Conservation (phyloP, 2,113 vertebrate species). For the Serilophus lunatus region DNA sequence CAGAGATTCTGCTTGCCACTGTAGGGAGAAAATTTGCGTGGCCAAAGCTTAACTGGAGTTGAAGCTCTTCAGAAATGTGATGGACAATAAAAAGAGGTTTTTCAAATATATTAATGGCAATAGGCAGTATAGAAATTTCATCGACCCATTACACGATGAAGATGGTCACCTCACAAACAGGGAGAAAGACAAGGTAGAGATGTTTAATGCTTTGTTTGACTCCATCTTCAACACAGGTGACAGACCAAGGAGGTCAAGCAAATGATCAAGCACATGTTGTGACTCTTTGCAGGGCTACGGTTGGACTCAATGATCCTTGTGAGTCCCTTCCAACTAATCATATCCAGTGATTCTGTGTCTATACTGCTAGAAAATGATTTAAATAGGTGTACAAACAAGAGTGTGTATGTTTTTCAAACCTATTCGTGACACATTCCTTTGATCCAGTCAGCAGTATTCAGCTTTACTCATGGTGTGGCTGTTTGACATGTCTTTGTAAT, state of each 20-base stretch:
- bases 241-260: not conserved
- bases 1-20: not conserved
- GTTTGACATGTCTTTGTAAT: conserved; percentile 4
- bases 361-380: not conserved
- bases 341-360: not conserved
- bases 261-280: not conserved
- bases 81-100: not conserved
- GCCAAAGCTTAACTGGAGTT: not conserved
- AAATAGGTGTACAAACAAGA: conserved; percentile 11
- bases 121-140: not conserved
- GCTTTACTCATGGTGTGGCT: conserved; percentile 1
- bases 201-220: not conserved
- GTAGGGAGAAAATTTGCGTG: not conserved
- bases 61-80: not conserved
- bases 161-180: not conserved
- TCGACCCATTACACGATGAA: not conserved
- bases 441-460: not conserved
- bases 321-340: not conserved
- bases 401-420: not conserved
- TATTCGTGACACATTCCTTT: not conserved
- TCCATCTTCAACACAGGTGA: no score
- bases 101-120: not conserved
- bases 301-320: not conserved
- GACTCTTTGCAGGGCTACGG: not conserved
- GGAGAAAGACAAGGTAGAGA: not conserved